Conservation (phyloP, 2,888 invertebrate species). For the Embidobia sp. region DNA sequence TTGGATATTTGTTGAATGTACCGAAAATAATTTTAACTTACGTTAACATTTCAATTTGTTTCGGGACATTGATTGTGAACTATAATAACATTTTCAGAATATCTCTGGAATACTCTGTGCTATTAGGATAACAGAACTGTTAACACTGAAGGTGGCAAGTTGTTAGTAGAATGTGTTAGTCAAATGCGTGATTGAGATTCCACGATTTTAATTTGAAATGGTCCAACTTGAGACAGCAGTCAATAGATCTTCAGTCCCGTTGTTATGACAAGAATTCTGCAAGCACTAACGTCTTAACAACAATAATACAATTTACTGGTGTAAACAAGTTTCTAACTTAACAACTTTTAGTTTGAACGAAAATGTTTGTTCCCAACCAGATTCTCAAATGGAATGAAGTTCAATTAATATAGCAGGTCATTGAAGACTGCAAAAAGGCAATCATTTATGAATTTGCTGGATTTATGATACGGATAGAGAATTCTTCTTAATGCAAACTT, state of each 20-base stretch:
- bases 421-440: not conserved
- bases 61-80: too few relatives aligned
- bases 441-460: constrained; percentile 18
- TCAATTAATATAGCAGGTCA: constrained; percentile 26
- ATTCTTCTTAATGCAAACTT: not conserved
- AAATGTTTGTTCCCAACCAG: not conserved
- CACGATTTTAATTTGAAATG: constrained; percentile 28
- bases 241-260: constrained; percentile 26
- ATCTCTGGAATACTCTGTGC: constrained; percentile 5
- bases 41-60: too few relatives aligned
- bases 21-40: too few relatives aligned
- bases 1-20: too few relatives aligned
- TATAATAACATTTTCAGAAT: too few relatives aligned
- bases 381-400: constrained; percentile 14
- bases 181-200: constrained; percentile 14
- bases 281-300: constrained; percentile 6
- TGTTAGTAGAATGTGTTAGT: constrained; percentile 6
- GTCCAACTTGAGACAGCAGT: constrained; percentile 12
- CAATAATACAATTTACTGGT: constrained; percentile 28
- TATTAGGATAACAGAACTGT: not conserved
- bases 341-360: constrained; percentile 35
- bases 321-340: constrained; percentile 38
- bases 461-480: constrained; percentile 8
- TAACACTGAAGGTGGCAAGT: constrained; percentile 2
- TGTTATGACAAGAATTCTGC: constrained; percentile 24